A percentile compares a stretch with the other conserved stretches of the same genome.
Conservation (phyloP, 2,888 invertebrate species). For the Lasiommata megera region DNA sequence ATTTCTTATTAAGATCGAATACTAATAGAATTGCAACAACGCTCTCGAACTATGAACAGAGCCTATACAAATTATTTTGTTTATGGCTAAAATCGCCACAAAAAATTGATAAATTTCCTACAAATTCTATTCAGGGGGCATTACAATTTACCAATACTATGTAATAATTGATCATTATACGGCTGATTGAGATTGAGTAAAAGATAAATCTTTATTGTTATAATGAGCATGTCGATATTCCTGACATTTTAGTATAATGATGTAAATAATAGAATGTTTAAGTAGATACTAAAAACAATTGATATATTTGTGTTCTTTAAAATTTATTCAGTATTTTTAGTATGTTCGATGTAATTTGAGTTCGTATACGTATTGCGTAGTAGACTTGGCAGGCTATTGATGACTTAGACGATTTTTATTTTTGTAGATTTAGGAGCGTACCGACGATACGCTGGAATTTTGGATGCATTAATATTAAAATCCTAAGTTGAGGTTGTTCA, state of each 20-base stretch:
- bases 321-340: constrained; percentile 72
- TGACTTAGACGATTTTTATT: constrained; percentile 35
- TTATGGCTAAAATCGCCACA: no score
- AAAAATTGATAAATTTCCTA: neutral
- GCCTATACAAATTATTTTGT: no score
- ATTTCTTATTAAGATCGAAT: no score
- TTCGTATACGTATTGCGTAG: constrained; percentile 65
- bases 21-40: no score
- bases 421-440: constrained; percentile 33
- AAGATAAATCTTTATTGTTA: constrained; percentile 47
- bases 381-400: constrained; percentile 49
- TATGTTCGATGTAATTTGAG: constrained; percentile 60
- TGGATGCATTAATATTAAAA: constrained; percentile 28
- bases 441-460: constrained; percentile 8
- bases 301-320: constrained; percentile 63
- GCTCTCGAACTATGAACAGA: no score
- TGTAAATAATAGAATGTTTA: constrained; percentile 68
- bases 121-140: neutral
- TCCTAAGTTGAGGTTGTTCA: constrained; percentile 33
- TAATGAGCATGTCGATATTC: constrained; percentile 74
- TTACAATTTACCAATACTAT: neutral
- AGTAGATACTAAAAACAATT: constrained; percentile 60
- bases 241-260: constrained; percentile 60
- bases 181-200: constrained; percentile 29
- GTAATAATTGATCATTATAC: neutral